Percentiles rank a stretch among this genome's conserved stretches.
Conservation (phyloP, 2,797 vertebrate genomes). For the Sitta carolinensis region DNA sequence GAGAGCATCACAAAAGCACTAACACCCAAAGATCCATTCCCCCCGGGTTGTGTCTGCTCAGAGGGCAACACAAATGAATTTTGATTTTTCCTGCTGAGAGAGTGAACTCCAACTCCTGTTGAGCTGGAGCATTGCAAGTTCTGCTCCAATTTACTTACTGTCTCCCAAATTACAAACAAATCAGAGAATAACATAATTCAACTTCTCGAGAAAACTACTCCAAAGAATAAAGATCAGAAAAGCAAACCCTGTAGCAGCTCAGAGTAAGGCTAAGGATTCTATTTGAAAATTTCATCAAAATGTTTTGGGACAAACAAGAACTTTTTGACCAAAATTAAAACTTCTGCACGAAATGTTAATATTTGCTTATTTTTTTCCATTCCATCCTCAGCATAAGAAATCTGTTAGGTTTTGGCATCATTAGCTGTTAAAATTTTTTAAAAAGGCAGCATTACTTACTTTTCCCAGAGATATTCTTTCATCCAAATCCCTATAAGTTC, state of each 20-base stretch:
- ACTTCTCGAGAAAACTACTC: neutral
- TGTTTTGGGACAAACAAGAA: neutral
- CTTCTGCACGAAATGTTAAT: neutral
- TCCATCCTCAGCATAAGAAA: neutral
- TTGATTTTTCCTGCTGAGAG: neutral
- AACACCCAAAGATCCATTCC: neutral
- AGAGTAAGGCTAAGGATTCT: neutral
- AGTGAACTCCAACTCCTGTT: no score
- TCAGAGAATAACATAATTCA: neutral
- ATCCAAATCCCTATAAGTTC: neutral
- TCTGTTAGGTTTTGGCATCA: neutral
- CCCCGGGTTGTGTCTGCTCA: neutral
- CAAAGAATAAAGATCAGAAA: neutral
- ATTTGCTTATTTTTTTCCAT: neutral
- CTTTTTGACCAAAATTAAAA: neutral
- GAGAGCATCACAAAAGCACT: neutral
- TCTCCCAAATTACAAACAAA: neutral
- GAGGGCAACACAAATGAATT: neutral
- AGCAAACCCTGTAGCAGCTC: neutral
- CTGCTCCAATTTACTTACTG: neutral
- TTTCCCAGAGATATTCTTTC: neutral
- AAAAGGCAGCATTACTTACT: neutral
- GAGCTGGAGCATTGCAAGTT: neutral
- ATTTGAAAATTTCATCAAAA: neutral
- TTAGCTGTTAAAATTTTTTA: neutral